A percentile compares a stretch with the other conserved stretches of the same genome.
Evolutionary conservation across 2,113 vertebrate genomes (phyloP).

Genomic region (Lycocorax pyrrhopterus): DNA sequence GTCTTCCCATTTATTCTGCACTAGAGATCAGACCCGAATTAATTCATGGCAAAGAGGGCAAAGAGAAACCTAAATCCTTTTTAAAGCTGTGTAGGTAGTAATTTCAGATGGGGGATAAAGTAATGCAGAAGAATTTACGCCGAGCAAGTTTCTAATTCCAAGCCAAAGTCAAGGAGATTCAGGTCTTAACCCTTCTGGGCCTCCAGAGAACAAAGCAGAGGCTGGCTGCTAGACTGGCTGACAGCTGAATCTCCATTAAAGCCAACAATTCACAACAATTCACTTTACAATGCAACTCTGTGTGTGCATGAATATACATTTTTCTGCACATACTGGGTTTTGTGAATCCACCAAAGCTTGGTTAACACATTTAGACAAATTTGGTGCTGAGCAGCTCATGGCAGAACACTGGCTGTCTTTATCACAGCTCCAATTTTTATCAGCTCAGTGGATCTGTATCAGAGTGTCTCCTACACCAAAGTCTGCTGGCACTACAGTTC

Average conservation of each 20-base stretch:
- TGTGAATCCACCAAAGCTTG: neutral
- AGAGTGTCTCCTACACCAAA: neutral
- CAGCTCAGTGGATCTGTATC: neutral
- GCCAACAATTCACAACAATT: neutral
- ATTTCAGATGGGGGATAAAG: slow-evolving; percentile 53
- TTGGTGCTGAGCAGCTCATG: neutral
- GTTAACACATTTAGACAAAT: neutral
- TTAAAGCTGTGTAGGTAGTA: slow-evolving; percentile 15
- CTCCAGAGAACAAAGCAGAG: neutral
- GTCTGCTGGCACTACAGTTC: neutral
- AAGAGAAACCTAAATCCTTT: slow-evolving; percentile 46
- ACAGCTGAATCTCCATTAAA: neutral
- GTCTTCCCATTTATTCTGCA: slow-evolving; percentile 26
- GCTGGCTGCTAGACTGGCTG: neutral
- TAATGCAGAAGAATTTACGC: slow-evolving; percentile 2
- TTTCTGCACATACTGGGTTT: neutral
- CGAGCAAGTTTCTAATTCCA: slow-evolving; percentile 29
- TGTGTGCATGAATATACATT: neutral
- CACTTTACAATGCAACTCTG: neutral
- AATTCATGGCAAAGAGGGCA: slow-evolving; percentile 9
- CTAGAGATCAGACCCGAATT: slow-evolving; percentile 23
- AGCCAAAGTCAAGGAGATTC: slow-evolving; percentile 40
- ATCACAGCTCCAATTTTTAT: neutral
- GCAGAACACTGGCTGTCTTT: neutral
- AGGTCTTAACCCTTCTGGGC: slow-evolving; percentile 12